Conservation (phyloP, 2,113 vertebrate species). For the Cervus canadensis region DNA sequence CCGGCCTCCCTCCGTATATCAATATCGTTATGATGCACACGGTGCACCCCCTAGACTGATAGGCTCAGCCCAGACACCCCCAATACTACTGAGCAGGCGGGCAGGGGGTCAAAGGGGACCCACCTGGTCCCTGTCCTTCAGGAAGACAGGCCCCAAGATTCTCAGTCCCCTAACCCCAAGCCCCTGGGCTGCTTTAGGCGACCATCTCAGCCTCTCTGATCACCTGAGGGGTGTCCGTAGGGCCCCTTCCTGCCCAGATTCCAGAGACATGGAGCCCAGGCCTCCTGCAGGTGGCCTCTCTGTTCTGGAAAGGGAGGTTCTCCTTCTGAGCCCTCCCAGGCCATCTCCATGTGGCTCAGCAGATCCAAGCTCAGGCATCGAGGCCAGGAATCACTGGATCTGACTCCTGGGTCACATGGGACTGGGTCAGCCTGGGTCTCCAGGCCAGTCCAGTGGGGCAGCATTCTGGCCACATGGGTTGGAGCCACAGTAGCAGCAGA, state of each 20-base stretch:
- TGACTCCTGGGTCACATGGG: rapidly evolving
- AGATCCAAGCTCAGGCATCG: not conserved
- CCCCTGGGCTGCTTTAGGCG: rapidly evolving
- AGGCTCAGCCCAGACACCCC: not conserved
- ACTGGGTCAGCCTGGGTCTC: not conserved
- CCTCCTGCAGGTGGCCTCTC: not conserved
- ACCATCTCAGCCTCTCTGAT: not conserved
- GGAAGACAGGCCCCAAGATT: not conserved
- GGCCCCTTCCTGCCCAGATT: not conserved
- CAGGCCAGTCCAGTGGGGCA: rapidly evolving
- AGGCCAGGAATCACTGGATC: rapidly evolving
- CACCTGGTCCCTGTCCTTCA: not conserved
- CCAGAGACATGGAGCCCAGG: rapidly evolving
- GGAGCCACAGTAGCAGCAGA: rapidly evolving
- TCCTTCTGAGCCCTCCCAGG: not conserved
- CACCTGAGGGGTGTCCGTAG: rapidly evolving
- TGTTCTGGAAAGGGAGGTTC: not conserved
- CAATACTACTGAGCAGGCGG: rapidly evolving
- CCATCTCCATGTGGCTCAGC: rapidly evolving
- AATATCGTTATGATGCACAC: rapidly evolving
- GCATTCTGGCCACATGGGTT: rapidly evolving
- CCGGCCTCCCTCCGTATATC: not conserved
- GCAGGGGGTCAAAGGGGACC: not conserved
- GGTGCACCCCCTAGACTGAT: not conserved
- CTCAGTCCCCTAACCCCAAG: rapidly evolving